Percentiles rank a stretch among this genome's conserved stretches.
Conservation (phyloP, 1,140 invertebrate species). For the Drosophila orosa region DNA sequence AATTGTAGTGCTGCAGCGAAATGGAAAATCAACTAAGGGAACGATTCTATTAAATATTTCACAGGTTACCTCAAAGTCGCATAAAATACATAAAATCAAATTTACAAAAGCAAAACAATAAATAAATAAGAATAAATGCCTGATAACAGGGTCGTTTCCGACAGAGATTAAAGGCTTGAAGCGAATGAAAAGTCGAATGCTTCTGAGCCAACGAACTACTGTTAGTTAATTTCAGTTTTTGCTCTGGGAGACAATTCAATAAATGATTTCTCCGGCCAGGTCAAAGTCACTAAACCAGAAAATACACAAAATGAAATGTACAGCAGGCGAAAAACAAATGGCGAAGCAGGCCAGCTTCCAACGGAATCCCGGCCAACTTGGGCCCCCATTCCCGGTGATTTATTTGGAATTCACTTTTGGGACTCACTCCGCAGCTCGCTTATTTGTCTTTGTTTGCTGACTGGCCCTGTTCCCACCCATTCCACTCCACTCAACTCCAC, state of each 20-base stretch:
- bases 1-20: conserved; percentile 6
- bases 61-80: not conserved
- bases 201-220: not conserved
- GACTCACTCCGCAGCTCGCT: conserved; percentile 43
- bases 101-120: conserved; percentile 14
- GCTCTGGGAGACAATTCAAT: conserved; percentile 51
- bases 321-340: conserved; percentile 50
- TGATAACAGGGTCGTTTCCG: not conserved
- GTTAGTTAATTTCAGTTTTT: conserved; percentile 42
- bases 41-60: conserved; percentile 18
- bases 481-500: too few relatives aligned
- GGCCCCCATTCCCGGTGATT: conserved; percentile 69
- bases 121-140: conserved; percentile 8
- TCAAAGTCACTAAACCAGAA: conserved; percentile 53
- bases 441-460: conserved; percentile 74
- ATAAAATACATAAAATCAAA: conserved; percentile 18
- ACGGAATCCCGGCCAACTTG: conserved; percentile 32
- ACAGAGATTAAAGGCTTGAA: conserved; percentile 4
- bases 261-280: conserved; percentile 46
- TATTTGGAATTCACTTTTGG: conserved; percentile 67
- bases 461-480: conserved; percentile 21
- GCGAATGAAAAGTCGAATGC: not conserved
- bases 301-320: conserved; percentile 53
- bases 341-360: conserved; percentile 39
- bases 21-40: conserved; percentile 5